Evolutionary conservation across 2,888 invertebrate genomes (phyloP).

Genomic region (Ceramica pisi): DNA sequence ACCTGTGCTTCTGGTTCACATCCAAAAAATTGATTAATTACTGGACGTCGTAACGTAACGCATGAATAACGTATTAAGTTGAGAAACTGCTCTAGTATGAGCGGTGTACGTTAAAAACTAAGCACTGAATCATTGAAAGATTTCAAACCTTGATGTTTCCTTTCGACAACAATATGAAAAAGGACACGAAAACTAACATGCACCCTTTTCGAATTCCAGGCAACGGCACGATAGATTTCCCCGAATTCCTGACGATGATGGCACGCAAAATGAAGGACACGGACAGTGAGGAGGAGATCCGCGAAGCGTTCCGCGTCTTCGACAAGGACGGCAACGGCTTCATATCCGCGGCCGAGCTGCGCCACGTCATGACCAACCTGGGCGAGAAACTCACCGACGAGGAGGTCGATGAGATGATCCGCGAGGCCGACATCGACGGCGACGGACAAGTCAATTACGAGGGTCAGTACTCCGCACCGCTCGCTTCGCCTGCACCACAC

Average conservation of each 20-base stretch:
- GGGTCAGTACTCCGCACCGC: conserved; percentile 90
- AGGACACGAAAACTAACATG: conserved; percentile 27
- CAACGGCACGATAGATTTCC: conserved; percentile 99
- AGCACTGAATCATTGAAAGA: neutral
- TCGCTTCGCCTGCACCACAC: conserved; percentile 18
- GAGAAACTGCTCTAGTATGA: neutral
- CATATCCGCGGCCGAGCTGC: conserved; percentile 99
- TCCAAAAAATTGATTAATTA: conserved; percentile 9
- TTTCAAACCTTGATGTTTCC: neutral
- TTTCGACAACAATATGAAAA: neutral
- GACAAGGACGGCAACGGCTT: conserved; percentile 99
- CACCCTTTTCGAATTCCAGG: conserved; percentile 90
- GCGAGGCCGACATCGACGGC: conserved; percentile 99
- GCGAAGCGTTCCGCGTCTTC: conserved; percentile 99
- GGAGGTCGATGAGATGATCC: conserved; percentile 99
- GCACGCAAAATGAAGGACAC: conserved; percentile 99
- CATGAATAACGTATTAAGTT: conserved; percentile 9
- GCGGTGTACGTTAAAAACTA: neutral
- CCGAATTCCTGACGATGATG: conserved; percentile 99
- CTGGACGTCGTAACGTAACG: conserved; percentile 21
- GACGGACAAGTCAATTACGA: conserved; percentile 99
- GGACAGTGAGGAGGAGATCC: conserved; percentile 99
- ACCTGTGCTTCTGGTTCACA: conserved; percentile 21
- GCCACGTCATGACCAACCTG: conserved; percentile 99
- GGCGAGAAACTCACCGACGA: conserved; percentile 99